Conservation (phyloP, 1,140 invertebrate genomes). For the Thereuonema tuberculata region DNA sequence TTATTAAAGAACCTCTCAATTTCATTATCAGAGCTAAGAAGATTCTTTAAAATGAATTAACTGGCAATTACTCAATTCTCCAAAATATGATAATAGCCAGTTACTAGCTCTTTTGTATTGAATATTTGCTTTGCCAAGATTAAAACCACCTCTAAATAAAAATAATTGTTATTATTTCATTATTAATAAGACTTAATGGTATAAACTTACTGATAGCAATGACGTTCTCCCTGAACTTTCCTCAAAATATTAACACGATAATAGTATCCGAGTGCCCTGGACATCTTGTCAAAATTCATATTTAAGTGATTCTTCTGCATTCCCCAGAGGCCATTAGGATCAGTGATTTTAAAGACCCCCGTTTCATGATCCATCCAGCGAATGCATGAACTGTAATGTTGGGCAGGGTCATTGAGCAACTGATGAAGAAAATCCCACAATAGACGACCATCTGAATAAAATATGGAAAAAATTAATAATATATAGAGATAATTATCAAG, state of each 20-base stretch:
- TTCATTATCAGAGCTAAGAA: no score
- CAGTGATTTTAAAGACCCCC: conserved; percentile 87
- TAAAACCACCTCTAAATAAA: no score
- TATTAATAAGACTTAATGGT: no score
- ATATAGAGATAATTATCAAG: no score
- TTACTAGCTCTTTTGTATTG: no score
- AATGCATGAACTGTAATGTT: conserved; percentile 75
- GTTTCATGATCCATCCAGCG: conserved; percentile 87
- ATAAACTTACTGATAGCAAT: conserved; percentile 93
- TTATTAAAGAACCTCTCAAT: no score
- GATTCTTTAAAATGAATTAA: no score
- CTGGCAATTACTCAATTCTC: no score
- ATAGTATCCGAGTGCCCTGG: conserved; percentile 89
- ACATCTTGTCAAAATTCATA: conserved; percentile 99
- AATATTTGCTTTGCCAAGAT: no score
- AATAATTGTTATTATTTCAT: no score
- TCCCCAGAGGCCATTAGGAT: conserved; percentile 88
- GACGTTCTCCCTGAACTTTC: conserved; percentile 92
- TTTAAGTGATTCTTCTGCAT: conserved; percentile 98
- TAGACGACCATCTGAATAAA: conserved; percentile 74
- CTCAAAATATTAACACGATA: conserved; percentile 94
- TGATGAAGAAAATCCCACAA: conserved; percentile 95
- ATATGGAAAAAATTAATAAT: background rate
- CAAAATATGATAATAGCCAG: no score
- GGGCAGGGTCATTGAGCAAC: conserved; percentile 73